Evolutionary conservation across 2,888 invertebrate species (phyloP).

Genomic region (Polydrusus tereticollis): DNA sequence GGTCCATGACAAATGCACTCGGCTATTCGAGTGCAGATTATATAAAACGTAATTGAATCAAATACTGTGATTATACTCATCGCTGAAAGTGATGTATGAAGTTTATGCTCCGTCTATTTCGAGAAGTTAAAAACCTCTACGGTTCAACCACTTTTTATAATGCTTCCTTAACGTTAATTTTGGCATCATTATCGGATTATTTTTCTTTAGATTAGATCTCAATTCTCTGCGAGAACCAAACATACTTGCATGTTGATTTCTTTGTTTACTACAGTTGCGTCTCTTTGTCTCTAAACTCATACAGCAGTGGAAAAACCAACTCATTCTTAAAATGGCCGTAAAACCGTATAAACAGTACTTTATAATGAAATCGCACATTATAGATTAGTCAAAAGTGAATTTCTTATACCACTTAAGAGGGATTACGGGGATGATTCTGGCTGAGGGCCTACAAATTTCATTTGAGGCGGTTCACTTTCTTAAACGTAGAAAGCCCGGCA

Average conservation of each 20-base stretch:
- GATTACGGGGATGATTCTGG: constrained; percentile 58
- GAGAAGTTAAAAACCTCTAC: neutral
- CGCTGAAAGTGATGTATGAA: constrained; percentile 65
- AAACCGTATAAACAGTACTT: too few relatives aligned
- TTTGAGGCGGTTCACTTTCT: constrained; percentile 57
- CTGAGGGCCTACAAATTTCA: constrained; percentile 56
- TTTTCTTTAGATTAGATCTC: too few relatives aligned
- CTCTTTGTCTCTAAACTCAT: too few relatives aligned
- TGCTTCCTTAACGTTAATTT: neutral
- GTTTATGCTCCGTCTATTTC: constrained; percentile 57
- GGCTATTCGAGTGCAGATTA: constrained; percentile 66
- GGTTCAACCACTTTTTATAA: neutral
- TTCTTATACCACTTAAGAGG: constrained; percentile 49
- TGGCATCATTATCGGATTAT: neutral
- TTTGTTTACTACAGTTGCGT: too few relatives aligned
- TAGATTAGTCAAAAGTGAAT: constrained; percentile 14
- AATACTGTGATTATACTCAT: constrained; percentile 64
- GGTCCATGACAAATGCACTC: constrained; percentile 68
- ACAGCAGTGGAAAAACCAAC: too few relatives aligned
- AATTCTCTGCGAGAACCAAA: too few relatives aligned
- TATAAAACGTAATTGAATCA: constrained; percentile 68
- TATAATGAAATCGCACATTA: too few relatives aligned
- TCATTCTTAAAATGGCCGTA: too few relatives aligned
- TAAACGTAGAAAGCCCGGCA: constrained; percentile 53
- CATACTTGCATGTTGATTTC: too few relatives aligned